These are phyloP conservation scores for Chanos chanos DNA, from an alignment of 2,797 vertebrate genomes.

Conservation along the genomic window DNA sequence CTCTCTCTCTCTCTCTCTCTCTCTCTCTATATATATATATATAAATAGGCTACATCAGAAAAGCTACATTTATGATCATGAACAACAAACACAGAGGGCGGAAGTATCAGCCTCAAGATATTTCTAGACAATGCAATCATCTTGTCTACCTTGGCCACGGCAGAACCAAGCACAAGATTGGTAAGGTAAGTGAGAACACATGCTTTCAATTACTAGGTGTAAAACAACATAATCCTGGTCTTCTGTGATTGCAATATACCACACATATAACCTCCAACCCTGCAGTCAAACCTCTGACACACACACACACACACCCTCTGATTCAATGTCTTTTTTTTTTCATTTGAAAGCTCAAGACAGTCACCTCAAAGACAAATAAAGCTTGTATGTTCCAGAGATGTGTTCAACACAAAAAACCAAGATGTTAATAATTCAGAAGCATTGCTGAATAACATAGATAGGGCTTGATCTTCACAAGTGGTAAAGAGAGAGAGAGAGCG, in stretches of 20 bases:
- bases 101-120: too few species aligned
- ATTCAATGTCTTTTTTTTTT: conserved; percentile 6
- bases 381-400: conserved; percentile 18
- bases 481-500: conserved; percentile 14
- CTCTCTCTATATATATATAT: too few species aligned
- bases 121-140: not conserved
- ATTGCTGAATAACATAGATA: conserved; percentile 62
- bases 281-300: conserved; percentile 9
- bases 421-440: conserved; percentile 63
- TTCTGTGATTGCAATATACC: too few species aligned
- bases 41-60: too few species aligned
- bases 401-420: conserved; percentile 44
- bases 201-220: conserved; percentile 23
- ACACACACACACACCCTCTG: conserved; percentile 8
- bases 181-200: not conserved
- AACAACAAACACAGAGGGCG: too few species aligned
- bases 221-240: too few species aligned
- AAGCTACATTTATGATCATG: too few species aligned
- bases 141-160: conserved; percentile 5
- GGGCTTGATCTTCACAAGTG: conserved; percentile 56
- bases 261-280: too few species aligned
- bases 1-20: too few species aligned
- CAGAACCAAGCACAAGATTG: conserved; percentile 1
- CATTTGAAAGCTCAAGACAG: conserved; percentile 29
- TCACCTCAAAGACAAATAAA: conserved; percentile 40